Evolutionary conservation across 2,888 invertebrate genomes (phyloP).

Genomic region (Lepidocyrtinus sp.): DNA sequence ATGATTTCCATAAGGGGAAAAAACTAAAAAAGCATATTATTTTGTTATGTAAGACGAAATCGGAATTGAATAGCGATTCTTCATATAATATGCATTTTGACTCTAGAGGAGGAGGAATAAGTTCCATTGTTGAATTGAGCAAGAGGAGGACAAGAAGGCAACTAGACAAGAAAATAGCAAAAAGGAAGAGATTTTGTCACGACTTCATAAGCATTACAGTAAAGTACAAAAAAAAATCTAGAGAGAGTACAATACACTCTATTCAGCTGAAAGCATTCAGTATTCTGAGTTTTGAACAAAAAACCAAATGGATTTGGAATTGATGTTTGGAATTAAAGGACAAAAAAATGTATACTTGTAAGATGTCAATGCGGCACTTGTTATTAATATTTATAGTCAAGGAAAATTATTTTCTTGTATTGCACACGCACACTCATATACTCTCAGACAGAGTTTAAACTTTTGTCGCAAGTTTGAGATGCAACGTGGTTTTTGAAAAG

Average conservation of each 20-base stretch:
- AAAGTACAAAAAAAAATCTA: slow-evolving; percentile 4
- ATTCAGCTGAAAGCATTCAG: too few relatives aligned
- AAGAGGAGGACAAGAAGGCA: slow-evolving; percentile 49
- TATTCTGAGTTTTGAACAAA: not conserved
- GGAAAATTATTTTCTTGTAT: not conserved
- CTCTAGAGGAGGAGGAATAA: not conserved
- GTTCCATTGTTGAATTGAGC: slow-evolving; percentile 5
- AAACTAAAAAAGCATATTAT: not conserved
- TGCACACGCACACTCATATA: too few relatives aligned
- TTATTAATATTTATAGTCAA: slow-evolving; percentile 47
- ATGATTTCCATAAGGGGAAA: slow-evolving; percentile 22
- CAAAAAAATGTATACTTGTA: too few relatives aligned
- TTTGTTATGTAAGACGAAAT: not conserved
- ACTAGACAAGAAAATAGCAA: slow-evolving; percentile 55
- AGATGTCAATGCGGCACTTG: slow-evolving; percentile 56
- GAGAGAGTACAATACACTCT: too few relatives aligned
- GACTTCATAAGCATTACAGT: slow-evolving; percentile 43
- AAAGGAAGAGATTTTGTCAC: slow-evolving; percentile 50
- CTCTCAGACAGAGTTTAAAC: too few relatives aligned
- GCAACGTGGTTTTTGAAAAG: too few relatives aligned
- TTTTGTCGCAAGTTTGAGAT: too few relatives aligned
- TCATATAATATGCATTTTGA: not conserved
- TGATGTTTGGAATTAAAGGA: slow-evolving; percentile 12
- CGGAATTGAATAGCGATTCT: not conserved
- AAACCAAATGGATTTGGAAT: slow-evolving; percentile 10